Evolutionary conservation across 2,797 vertebrate species (phyloP).

Genomic region (Poecile montanus): DNA sequence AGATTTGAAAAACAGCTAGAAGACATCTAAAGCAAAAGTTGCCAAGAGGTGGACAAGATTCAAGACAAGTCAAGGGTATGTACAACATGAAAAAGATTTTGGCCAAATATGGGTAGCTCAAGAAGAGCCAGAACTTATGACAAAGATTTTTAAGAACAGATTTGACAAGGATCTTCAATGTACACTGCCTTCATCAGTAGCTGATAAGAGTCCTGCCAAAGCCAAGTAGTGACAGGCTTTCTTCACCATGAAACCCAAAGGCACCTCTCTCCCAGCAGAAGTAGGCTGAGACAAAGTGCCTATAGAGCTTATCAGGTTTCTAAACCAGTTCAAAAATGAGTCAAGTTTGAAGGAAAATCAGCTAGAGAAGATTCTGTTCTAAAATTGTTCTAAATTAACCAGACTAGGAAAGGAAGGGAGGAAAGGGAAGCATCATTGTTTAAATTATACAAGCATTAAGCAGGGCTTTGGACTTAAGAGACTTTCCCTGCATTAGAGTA

Average conservation of each 20-base stretch:
- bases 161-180: constrained; percentile 54
- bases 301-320: background rate
- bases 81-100: background rate
- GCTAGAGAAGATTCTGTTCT: background rate
- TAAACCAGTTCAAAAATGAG: background rate
- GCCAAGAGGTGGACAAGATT: constrained; percentile 45
- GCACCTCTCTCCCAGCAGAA: background rate
- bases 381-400: background rate
- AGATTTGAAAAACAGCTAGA: background rate
- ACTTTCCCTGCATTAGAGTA: constrained; percentile 12
- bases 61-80: constrained; percentile 27
- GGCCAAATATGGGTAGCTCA: constrained; percentile 7
- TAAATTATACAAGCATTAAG: background rate
- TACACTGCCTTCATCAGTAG: background rate
- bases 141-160: constrained; percentile 28
- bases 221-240: constrained; percentile 33
- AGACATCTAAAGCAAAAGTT: constrained; percentile 25
- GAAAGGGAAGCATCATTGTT: background rate
- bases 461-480: background rate
- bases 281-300: background rate
- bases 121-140: constrained; percentile 12
- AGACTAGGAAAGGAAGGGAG: background rate
- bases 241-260: background rate
- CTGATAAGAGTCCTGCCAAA: constrained; percentile 33
- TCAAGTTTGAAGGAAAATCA: background rate